Evolutionary conservation across 1,140 invertebrate species (phyloP).

Genomic region (Ostrea edulis): DNA sequence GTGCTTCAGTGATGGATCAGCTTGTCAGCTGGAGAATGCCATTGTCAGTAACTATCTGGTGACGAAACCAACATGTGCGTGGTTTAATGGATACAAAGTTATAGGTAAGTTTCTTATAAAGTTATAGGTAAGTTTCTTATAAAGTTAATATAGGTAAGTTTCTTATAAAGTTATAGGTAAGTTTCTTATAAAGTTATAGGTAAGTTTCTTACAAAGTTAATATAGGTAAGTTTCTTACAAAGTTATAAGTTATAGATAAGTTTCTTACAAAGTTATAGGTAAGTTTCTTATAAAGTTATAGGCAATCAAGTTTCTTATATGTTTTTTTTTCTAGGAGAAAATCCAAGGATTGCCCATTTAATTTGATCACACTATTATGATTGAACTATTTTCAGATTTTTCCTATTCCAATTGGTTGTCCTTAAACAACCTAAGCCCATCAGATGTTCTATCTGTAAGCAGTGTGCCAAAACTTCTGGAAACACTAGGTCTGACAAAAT

Average conservation of each 20-base stretch:
- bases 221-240: slow-evolving; percentile 31
- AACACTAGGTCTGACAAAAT: neutral
- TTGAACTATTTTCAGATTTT: neutral
- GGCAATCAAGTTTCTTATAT: slow-evolving; percentile 23
- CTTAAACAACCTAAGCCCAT: neutral
- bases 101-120: slow-evolving; percentile 26
- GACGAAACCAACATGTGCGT: slow-evolving; percentile 54
- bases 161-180: slow-evolving; percentile 46
- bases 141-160: too few relatives aligned
- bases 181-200: neutral
- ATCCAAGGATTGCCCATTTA: too few relatives aligned
- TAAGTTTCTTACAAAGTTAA: slow-evolving; percentile 39
- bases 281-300: slow-evolving; percentile 35
- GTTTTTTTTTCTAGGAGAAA: too few relatives aligned
- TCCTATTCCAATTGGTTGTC: neutral
- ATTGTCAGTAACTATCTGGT: slow-evolving; percentile 49
- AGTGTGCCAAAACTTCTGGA: neutral
- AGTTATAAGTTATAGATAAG: too few relatives aligned
- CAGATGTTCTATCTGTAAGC: neutral
- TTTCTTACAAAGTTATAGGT: slow-evolving; percentile 46
- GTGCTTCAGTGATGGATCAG: slow-evolving; percentile 50
- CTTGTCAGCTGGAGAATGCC: slow-evolving; percentile 42
- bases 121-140: slow-evolving; percentile 33
- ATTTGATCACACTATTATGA: too few relatives aligned
- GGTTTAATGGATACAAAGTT: slow-evolving; percentile 47